Conservation (phyloP, 2,113 vertebrate genomes). For the Eretmochelys imbricata region DNA sequence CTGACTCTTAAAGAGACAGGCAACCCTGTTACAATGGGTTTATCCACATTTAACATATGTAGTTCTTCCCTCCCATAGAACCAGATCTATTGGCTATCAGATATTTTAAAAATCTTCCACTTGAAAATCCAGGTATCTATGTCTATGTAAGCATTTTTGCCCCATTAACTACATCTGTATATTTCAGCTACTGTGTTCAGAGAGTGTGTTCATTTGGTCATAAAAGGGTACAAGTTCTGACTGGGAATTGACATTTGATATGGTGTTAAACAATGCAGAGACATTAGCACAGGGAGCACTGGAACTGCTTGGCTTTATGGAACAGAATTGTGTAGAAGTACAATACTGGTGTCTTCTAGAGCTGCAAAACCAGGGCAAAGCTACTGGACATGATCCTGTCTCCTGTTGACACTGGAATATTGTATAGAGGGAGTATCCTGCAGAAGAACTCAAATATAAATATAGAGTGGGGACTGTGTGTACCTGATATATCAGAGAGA, state of each 20-base stretch:
- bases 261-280: neutral
- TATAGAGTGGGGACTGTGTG: neutral
- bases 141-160: neutral
- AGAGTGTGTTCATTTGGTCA: neutral
- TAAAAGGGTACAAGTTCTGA: neutral
- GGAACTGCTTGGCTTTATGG: neutral
- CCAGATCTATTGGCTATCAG: neutral
- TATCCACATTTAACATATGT: neutral
- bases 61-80: neutral
- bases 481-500: neutral
- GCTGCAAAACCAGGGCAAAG: neutral
- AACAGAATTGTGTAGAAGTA: neutral
- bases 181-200: neutral
- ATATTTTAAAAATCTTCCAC: neutral
- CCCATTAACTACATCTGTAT: neutral
- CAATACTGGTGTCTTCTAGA: neutral
- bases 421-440: neutral
- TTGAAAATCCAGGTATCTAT: neutral
- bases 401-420: neutral
- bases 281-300: neutral
- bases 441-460: neutral
- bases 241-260: neutral
- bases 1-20: neutral
- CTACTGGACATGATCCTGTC: neutral
- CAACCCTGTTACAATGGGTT: neutral